Conservation (phyloP, 1,140 invertebrate species). For the Gryllus bimaculatus region DNA sequence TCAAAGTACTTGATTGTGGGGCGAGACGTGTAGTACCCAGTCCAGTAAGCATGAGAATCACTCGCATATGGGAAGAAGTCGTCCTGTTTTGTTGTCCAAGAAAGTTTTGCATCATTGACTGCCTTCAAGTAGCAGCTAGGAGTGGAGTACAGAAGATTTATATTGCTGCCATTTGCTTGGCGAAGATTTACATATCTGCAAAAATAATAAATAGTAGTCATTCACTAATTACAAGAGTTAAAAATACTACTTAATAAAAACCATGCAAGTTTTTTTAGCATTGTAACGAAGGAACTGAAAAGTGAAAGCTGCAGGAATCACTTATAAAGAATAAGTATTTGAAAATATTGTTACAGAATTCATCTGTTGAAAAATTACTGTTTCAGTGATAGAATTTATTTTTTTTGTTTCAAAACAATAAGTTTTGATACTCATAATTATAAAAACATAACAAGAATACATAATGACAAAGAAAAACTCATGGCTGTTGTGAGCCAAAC, state of each 20-base stretch:
- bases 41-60: constrained; percentile 50
- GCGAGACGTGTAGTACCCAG: constrained; percentile 55
- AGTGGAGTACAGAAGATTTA: constrained; percentile 53
- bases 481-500: not conserved
- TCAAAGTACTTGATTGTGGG: constrained; percentile 38
- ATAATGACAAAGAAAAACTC: not conserved
- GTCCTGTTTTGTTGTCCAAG: constrained; percentile 39
- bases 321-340: not conserved
- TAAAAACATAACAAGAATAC: not conserved
- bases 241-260: not conserved
- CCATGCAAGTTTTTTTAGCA: not conserved
- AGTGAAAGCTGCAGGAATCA: not conserved
- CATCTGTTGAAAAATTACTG: too few species aligned
- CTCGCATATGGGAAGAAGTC: constrained; percentile 58
- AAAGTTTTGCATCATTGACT: constrained; percentile 34
- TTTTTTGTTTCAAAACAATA: too few species aligned
- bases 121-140: constrained; percentile 51
- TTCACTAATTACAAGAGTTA: too few species aligned
- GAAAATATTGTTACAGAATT: not conserved
- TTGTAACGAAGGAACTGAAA: not conserved
- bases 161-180: constrained; percentile 33
- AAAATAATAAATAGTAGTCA: not conserved
- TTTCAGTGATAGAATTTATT: too few species aligned
- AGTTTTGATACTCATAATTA: too few species aligned
- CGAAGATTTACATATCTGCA: constrained; percentile 43